phyloP scores from a whole-genome alignment of 2,888 invertebrate genomes.

The Amiota minor region DNA sequence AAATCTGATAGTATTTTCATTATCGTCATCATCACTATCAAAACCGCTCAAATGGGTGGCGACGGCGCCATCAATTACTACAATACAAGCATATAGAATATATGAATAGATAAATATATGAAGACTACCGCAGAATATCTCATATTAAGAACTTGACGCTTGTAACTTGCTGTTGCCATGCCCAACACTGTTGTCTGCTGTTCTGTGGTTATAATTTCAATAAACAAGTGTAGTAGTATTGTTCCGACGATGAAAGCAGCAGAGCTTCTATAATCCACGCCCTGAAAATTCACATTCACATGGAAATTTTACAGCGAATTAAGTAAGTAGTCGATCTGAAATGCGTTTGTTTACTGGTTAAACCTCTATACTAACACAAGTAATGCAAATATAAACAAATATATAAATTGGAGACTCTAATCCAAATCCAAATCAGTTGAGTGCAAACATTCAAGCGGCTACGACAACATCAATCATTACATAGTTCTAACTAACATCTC shows the following conservation, averaged over 20 bases:
- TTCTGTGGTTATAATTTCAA: background rate
- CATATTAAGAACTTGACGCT: slow-evolving; percentile 18
- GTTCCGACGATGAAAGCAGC: no score
- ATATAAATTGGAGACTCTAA: background rate
- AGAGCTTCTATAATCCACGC: no score
- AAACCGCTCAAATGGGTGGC: slow-evolving; percentile 13
- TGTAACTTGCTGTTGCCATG: background rate
- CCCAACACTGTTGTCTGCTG: slow-evolving; percentile 8
- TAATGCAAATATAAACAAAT: slow-evolving; percentile 1
- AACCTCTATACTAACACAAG: no score
- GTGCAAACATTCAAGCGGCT: slow-evolving; percentile 8
- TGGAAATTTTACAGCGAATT: no score
- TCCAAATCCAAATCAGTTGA: background rate
- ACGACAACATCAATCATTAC: slow-evolving; percentile 17
- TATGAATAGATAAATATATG: no score
- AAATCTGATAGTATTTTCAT: no score
- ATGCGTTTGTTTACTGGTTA: no score
- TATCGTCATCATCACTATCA: no score
- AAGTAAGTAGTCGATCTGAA: no score
- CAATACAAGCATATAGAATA: no score
- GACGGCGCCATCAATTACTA: background rate
- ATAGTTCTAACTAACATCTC: no score
- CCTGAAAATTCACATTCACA: no score
- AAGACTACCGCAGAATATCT: slow-evolving; percentile 11
- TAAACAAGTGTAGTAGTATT: background rate